Base-by-base conservation (phyloP, 2,888 invertebrate genomes). In the Diabrotica balteata region DNA sequence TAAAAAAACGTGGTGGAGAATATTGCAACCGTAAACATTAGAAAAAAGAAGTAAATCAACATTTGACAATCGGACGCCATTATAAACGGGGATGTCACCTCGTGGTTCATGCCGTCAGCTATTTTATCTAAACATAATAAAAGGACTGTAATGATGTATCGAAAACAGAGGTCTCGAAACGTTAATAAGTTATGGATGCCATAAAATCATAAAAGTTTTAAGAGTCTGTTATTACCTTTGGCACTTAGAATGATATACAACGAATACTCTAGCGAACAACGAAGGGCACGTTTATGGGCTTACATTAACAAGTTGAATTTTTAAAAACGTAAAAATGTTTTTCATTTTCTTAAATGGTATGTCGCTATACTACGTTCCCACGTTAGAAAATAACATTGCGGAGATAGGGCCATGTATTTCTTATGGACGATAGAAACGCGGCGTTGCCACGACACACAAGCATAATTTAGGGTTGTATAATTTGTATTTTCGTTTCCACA, bases 11-110 rank as follows among this genome's bases (percentile, higher is more conserved):
- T 22, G 6, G 53, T 42, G 57, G 58, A 52, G 61, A 58, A 61
- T 49, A 65, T 68, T 65, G 58, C 64, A 47, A 65, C 47, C 65
- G 61, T 65, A 54, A 68, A 44, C n/a, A 59, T 69, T 61, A 66
- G 59, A 72, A 72, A 71, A 69, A 79, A 77, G 77, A 78, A 77
- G 78, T 80, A 80, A 80, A 80, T 80, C 80, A 80, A 73, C 74
- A 73, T 80, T 79, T 80, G 80, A 80, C 79, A 79, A 77, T 78
- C 73, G 76, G 77, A 77, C 78, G 80, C 80, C 79, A 78, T 80
- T 80, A 80, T 75, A 70, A 73, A 72, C 77, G 76, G 80, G 75
- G 80, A 80, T 77, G 79, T 80, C 80, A 80, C 80, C 78, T 78
- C 68, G 73, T 79, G 79, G 78, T 72, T 75, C 76, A 76, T 73